A percentile compares a stretch with the other conserved stretches of the same genome.
Evolutionary conservation across 2,888 invertebrate species (phyloP).

Genomic region (Tupiocoris notatus): DNA sequence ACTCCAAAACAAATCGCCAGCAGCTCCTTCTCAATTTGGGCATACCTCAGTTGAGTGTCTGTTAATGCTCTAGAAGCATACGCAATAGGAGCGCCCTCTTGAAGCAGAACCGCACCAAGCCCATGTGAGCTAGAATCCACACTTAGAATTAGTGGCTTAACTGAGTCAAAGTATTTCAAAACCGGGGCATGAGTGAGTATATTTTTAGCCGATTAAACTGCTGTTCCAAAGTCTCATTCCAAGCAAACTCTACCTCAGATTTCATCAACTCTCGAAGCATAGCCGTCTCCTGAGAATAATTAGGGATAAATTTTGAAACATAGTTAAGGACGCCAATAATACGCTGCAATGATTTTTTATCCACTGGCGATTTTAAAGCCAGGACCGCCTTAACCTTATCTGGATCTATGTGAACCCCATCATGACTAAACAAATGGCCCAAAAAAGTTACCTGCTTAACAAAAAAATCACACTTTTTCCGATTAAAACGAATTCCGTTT

Average conservation of each 20-base stretch:
- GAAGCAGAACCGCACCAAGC: neutral
- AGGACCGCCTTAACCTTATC: neutral
- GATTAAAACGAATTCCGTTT: slow-evolving; percentile 50
- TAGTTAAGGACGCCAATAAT: neutral
- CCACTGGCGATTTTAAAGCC: neutral
- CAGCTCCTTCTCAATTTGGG: neutral
- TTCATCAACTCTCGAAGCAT: slow-evolving; percentile 41
- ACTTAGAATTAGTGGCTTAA: neutral
- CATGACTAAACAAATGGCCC: slow-evolving; percentile 49
- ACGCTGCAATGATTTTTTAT: neutral
- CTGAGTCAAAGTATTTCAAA: neutral
- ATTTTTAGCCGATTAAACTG: neutral
- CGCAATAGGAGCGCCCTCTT: neutral
- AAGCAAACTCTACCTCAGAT: slow-evolving; percentile 44
- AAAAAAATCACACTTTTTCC: slow-evolving; percentile 49
- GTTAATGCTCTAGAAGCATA: neutral
- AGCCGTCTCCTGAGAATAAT: neutral
- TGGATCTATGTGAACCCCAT: neutral
- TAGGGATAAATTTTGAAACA: neutral
- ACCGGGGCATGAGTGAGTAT: neutral
- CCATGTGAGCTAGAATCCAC: neutral
- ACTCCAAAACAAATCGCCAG: neutral
- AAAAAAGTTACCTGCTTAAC: slow-evolving; percentile 48
- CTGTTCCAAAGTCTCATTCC: slow-evolving; percentile 37
- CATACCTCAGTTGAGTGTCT: neutral